These are phyloP conservation scores for Callinectes sapidus DNA, from an alignment of 2,888 invertebrate genomes.

Conservation along the genomic window DNA sequence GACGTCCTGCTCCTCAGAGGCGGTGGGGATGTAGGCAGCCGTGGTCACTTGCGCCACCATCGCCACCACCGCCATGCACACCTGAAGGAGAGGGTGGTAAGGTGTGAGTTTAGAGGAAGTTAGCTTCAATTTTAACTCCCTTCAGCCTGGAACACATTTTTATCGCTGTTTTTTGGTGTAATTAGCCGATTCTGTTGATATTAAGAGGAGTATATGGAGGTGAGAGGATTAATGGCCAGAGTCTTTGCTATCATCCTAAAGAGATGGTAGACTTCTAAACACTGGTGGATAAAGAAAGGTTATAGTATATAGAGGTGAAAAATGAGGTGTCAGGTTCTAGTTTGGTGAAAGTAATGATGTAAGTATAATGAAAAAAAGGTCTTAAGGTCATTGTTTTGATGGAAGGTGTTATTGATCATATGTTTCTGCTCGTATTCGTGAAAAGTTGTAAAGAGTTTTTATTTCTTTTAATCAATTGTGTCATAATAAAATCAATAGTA, in stretches of 20 bases:
- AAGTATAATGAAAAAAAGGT: background rate
- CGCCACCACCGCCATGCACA: constrained; percentile 17
- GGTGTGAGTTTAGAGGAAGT: too few relatives aligned
- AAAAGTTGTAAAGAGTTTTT: background rate
- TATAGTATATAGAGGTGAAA: too few relatives aligned
- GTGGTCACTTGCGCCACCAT: background rate
- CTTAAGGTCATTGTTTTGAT: background rate
- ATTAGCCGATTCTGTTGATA: too few relatives aligned
- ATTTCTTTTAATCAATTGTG: background rate
- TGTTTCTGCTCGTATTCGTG: background rate
- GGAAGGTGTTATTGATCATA: too few relatives aligned
- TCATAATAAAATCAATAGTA: background rate
- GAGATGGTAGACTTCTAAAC: too few relatives aligned
- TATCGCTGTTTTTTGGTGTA: too few relatives aligned
- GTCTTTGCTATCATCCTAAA: too few relatives aligned
- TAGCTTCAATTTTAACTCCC: too few relatives aligned
- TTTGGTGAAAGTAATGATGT: background rate
- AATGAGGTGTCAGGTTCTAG: background rate
- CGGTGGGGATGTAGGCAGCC: background rate
- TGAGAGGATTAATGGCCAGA: too few relatives aligned
- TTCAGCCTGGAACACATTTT: too few relatives aligned
- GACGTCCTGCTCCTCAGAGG: background rate
- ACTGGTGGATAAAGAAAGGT: too few relatives aligned
- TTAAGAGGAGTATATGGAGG: too few relatives aligned
- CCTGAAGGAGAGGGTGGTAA: background rate